phyloP scores from a whole-genome alignment of 1,140 invertebrate genomes.

The Bombus superbus region DNA sequence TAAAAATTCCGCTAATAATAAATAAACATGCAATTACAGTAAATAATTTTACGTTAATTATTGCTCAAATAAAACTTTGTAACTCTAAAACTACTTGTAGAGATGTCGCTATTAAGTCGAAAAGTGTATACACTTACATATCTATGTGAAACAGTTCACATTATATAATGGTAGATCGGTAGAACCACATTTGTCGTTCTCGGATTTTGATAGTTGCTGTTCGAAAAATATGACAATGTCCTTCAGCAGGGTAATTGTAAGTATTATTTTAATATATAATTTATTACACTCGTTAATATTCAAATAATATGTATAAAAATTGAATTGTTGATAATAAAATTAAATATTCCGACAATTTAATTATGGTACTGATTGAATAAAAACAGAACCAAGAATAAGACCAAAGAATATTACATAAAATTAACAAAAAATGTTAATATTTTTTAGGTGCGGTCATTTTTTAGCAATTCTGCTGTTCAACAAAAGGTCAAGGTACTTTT shows the following conservation, averaged over 20 bases:
- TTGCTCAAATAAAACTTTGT: background rate
- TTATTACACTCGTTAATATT: background rate
- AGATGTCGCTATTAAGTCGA: constrained; percentile 33
- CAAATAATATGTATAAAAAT: background rate
- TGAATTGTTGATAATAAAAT: background rate
- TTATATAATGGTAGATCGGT: constrained; percentile 54
- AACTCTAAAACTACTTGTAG: background rate
- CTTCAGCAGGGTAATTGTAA: constrained; percentile 61
- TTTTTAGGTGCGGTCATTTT: constrained; percentile 80
- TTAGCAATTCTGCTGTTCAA: constrained; percentile 80
- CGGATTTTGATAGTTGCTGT: background rate
- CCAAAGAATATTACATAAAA: constrained; percentile 7
- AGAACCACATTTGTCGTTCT: constrained; percentile 4
- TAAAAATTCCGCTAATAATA: background rate
- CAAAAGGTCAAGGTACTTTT: constrained; percentile 84
- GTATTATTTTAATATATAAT: constrained; percentile 19
- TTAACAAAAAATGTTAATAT: constrained; percentile 49
- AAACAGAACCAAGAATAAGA: background rate
- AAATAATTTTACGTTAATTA: background rate
- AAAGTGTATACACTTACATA: background rate
- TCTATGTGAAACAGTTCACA: background rate
- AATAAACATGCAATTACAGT: background rate
- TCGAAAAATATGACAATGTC: constrained; percentile 45
- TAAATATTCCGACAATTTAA: background rate
- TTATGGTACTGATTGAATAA: background rate